phyloP scores from a whole-genome alignment of 2,797 vertebrate genomes.

The Sphenopsis melanotis region DNA sequence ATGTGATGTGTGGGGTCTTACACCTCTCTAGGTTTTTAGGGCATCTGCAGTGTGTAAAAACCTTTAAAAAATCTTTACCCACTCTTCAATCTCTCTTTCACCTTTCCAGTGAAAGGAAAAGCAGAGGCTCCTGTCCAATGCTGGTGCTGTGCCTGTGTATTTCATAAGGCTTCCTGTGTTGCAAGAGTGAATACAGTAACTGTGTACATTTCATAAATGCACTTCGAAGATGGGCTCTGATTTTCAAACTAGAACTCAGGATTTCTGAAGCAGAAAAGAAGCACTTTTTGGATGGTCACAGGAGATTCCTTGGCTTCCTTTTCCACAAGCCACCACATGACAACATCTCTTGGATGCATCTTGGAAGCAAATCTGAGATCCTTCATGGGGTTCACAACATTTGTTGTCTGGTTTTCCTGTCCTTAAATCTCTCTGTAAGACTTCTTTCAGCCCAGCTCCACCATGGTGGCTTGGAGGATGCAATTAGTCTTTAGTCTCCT shows the following conservation, averaged over 20 bases:
- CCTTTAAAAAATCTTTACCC: not conserved
- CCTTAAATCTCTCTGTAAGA: not conserved
- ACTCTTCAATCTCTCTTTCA: not conserved
- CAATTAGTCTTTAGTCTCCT: not conserved
- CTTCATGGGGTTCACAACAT: not conserved
- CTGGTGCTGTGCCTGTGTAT: not conserved
- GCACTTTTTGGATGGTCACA: not conserved
- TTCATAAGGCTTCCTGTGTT: not conserved
- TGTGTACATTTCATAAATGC: not conserved
- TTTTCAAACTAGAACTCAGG: not conserved
- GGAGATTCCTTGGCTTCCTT: not conserved
- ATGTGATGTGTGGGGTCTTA: not conserved
- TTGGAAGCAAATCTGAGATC: not conserved
- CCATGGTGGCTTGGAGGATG: not conserved
- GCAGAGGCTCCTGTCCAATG: not conserved
- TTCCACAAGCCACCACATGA: not conserved
- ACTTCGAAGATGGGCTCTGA: not conserved
- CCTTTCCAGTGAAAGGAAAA: not conserved
- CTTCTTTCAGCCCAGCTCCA: not conserved
- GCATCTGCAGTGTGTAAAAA: not conserved
- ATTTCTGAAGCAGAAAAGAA: not conserved
- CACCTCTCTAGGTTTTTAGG: not conserved
- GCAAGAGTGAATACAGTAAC: not conserved
- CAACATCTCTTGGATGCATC: not conserved
- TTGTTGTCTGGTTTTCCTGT: not conserved